These are phyloP conservation scores for Mergus octosetaceus DNA, from an alignment of 2,797 vertebrate genomes.

Conservation along the genomic window DNA sequence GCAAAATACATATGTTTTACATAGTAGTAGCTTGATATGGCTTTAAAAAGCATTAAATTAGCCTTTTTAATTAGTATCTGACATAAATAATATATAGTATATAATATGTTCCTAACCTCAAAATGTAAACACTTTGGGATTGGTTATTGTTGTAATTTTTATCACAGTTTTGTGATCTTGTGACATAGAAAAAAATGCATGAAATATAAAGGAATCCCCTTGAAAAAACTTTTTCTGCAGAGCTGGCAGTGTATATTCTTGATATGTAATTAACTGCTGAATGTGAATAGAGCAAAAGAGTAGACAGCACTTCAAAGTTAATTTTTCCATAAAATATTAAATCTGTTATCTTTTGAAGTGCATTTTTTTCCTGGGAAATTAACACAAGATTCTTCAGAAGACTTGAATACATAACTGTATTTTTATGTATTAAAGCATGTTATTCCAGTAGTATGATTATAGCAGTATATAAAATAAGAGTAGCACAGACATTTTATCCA, in stretches of 20 bases:
- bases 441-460: not conserved
- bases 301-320: not conserved
- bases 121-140: not conserved
- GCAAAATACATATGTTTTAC: not conserved
- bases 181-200: not conserved
- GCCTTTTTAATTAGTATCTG: not conserved
- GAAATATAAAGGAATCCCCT: not conserved
- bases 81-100: not conserved
- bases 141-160: not conserved
- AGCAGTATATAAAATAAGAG: not conserved
- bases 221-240: not conserved
- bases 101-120: not conserved
- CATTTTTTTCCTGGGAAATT: not conserved
- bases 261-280: not conserved
- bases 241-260: not conserved
- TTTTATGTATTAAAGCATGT: not conserved
- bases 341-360: not conserved
- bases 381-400: not conserved
- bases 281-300: not conserved
- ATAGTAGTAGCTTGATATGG: not conserved
- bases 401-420: not conserved
- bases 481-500: not conserved
- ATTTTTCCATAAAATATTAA: constrained; percentile 12
- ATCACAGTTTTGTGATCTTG: not conserved
- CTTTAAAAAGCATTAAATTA: not conserved